Evolutionary conservation across 2,888 invertebrate genomes (phyloP), one percentile per base, ranked within the genome.

Genomic region (Lordiphosa fenestrarum): DNA sequence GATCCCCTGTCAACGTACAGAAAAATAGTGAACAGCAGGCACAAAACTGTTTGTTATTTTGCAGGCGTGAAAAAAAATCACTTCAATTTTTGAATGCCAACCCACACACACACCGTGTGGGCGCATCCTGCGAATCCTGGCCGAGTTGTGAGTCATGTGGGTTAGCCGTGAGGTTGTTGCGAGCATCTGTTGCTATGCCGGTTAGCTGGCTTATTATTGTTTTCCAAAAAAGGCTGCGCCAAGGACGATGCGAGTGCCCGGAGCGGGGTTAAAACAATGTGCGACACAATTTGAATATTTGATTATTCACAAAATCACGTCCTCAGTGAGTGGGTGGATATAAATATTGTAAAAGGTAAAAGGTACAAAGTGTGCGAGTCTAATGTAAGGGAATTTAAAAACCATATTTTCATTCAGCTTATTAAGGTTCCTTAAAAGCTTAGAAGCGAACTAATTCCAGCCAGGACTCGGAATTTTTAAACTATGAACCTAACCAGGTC

Each of bases 21-120:
- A 53, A 50, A 51, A 62, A 46, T 53, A 56, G 55, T 59, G 51
- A 55, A 63, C 46, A 64, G 58, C 64, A 63, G 64, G 48, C 51
- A 48, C 52, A 25, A 41, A 40, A 48, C 37, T 49, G 46, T 49
- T 38, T 51, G 62, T 63, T 56, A 62, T 63, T 63, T 62, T 38
- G 62, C 61, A 51, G 37, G 40, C 81, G 77, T 81, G 84, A 80
- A 86, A 86, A 83, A 83, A 86, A 86, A 73, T 82, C 73, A 74
- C 80, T 86, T 84, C 70, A 72, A 69, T 73, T 63, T 85, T 82
- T 85, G 84, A 84, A 86, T 85, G 83, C 73, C 85, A 84, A 86
- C 25, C 12, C 37, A 25, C 33, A 15, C 12, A 21, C 13, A 35
- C 15, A 40, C 13, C 19, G 3, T 19, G 19, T 19, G 19, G 19